Conservation (phyloP, 2,797 vertebrate genomes). For the Podarcis siculus region DNA sequence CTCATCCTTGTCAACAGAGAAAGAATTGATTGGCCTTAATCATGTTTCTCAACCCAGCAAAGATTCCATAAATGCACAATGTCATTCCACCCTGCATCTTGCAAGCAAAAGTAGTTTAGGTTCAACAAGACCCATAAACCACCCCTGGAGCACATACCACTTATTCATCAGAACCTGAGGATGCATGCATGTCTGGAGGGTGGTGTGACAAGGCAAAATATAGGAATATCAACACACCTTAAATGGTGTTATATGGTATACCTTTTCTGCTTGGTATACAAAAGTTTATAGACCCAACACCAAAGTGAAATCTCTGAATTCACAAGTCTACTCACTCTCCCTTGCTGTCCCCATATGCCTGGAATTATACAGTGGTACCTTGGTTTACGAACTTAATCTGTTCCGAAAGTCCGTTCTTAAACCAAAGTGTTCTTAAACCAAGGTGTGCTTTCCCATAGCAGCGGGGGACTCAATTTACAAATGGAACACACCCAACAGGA, state of each 20-base stretch:
- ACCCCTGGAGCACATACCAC: background rate
- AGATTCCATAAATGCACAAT: background rate
- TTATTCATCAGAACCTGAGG: background rate
- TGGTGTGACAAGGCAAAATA: too few species aligned
- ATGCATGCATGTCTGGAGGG: background rate
- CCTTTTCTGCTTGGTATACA: background rate
- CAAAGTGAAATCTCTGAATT: too few species aligned
- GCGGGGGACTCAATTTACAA: too few species aligned
- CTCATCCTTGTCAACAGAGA: slow-evolving; percentile 6
- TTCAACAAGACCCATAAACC: background rate
- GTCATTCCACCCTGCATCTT: background rate
- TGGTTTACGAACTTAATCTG: too few species aligned
- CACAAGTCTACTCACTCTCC: too few species aligned
- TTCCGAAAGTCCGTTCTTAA: too few species aligned
- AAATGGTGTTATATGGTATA: background rate
- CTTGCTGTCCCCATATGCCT: too few species aligned
- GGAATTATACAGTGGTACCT: too few species aligned
- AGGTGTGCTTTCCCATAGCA: too few species aligned
- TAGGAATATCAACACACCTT: too few species aligned
- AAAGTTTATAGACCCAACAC: background rate
- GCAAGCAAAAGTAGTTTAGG: background rate
- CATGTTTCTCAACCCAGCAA: slow-evolving; percentile 6
- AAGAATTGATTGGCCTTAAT: slow-evolving; percentile 6
- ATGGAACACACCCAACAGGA: too few species aligned
- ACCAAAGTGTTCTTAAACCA: too few species aligned